These are phyloP conservation scores for Centropus bengalensis DNA, from an alignment of 2,113 vertebrate genomes.

Conservation along the genomic window DNA sequence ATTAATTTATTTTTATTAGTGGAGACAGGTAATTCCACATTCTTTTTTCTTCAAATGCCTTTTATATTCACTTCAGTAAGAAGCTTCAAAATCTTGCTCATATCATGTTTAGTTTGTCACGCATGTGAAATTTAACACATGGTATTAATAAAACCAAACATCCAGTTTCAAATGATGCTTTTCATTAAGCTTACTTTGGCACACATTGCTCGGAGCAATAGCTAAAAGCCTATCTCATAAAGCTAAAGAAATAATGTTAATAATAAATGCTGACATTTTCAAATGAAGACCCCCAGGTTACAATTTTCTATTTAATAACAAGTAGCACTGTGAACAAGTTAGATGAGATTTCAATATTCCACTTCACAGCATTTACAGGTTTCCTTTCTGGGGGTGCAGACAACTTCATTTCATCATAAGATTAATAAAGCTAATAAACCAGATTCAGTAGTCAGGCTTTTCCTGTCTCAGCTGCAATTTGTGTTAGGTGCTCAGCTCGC, in stretches of 20 bases:
- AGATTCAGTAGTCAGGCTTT: background rate
- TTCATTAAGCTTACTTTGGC: background rate
- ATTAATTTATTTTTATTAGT: background rate
- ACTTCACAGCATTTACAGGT: background rate
- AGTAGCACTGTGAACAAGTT: background rate
- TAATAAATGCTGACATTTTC: constrained; percentile 51
- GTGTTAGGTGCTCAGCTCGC: background rate
- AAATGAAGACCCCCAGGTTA: background rate
- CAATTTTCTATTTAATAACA: constrained; percentile 21
- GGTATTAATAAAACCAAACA: background rate
- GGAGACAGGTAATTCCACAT: background rate
- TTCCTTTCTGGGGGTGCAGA: background rate
- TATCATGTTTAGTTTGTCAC: background rate
- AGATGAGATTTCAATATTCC: constrained; percentile 1
- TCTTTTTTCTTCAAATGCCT: background rate
- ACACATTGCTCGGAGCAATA: background rate
- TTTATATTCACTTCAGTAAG: background rate
- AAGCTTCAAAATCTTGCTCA: background rate
- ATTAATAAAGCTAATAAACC: constrained; percentile 33
- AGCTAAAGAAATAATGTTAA: background rate
- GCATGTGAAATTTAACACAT: background rate
- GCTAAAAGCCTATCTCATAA: background rate
- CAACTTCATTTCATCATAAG: constrained; percentile 1
- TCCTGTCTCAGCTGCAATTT: background rate
- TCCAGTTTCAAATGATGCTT: background rate